Percentiles rank a stretch among this genome's conserved stretches.
These are phyloP conservation scores for Hozukius guyotensis DNA, from an alignment of 2,797 vertebrate species.

Conservation along the genomic window DNA sequence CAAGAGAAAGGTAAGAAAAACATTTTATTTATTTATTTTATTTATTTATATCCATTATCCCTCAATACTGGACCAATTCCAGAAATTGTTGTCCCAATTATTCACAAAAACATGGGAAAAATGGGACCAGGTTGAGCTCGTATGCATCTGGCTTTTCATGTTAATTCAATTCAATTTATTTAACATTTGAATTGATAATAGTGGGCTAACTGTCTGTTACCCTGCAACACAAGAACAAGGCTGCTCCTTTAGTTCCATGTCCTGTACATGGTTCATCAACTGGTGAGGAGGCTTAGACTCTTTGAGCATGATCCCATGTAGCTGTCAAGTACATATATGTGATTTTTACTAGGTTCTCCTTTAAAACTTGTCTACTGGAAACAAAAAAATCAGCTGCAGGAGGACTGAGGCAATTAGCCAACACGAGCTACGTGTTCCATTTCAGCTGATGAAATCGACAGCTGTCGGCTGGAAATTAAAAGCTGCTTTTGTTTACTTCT, in stretches of 20 bases:
- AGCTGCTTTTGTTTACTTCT: background rate
- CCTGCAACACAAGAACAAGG: background rate
- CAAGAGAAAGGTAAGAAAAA: no score
- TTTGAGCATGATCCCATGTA: background rate
- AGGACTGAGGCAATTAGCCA: background rate
- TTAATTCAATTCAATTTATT: background rate
- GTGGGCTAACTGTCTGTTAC: background rate
- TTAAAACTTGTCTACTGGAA: background rate
- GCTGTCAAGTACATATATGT: background rate
- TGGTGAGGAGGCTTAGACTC: background rate
- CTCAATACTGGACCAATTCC: no score
- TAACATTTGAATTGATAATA: background rate
- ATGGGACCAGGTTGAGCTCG: background rate
- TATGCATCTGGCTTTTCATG: slow-evolving; percentile 22
- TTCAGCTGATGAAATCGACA: background rate
- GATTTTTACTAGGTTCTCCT: background rate
- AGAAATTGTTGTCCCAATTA: no score
- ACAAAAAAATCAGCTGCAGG: background rate
- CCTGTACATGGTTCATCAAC: background rate
- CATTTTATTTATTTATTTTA: no score
- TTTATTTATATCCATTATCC: no score
- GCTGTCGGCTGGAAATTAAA: background rate
- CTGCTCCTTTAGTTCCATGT: background rate
- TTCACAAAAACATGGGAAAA: no score
- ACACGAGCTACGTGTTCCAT: background rate